Evolutionary conservation across 2,113 vertebrate species (phyloP).

Genomic region (Platysternon megacephalum): DNA sequence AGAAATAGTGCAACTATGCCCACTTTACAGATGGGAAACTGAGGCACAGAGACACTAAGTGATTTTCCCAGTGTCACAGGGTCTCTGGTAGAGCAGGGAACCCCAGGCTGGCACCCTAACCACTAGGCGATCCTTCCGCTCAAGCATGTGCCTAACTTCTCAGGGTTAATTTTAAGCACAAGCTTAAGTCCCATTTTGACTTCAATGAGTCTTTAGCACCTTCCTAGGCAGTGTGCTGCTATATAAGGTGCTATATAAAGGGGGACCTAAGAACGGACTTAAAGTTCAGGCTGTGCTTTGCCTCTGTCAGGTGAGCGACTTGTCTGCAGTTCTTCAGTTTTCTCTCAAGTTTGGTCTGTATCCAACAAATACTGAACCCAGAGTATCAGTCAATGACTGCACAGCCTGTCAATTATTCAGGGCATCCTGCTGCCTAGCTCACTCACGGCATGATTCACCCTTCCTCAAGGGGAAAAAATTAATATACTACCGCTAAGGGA

Average conservation of each 20-base stretch:
- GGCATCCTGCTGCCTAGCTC: not conserved
- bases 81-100: not conserved
- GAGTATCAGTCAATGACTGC: not conserved
- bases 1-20: not conserved
- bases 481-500: not conserved
- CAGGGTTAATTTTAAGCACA: not conserved
- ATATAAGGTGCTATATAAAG: not conserved
- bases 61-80: not conserved
- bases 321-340: not conserved
- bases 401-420: not conserved
- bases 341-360: not conserved
- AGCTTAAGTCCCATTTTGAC: not conserved
- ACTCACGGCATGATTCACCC: fast-evolving
- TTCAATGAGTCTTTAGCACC: not conserved
- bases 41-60: not conserved
- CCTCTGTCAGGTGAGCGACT: not conserved
- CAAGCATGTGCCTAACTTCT: not conserved
- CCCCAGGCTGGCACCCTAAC: not conserved
- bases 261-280: not conserved
- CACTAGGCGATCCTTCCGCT: not conserved
- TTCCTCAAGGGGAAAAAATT: not conserved
- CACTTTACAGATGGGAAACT: not conserved
- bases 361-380: not conserved
- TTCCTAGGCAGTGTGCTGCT: not conserved
- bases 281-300: not conserved